phyloP scores from a whole-genome alignment of 1,140 invertebrate species.

The Drosophila funebris region DNA sequence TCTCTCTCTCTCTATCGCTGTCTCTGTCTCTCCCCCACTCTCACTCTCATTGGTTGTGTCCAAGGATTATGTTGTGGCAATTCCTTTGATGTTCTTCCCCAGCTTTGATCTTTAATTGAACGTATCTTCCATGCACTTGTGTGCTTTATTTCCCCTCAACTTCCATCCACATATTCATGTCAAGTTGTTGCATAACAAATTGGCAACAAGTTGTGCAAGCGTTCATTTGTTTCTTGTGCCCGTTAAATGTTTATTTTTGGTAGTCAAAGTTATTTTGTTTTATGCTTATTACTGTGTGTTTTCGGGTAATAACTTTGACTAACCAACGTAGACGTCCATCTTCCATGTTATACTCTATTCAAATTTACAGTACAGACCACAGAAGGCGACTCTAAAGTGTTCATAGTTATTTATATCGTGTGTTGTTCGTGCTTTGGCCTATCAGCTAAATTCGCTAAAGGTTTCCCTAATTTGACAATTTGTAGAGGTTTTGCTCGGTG shows the following conservation, averaged over 20 bases:
- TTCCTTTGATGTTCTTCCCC: background rate
- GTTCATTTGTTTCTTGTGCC: background rate
- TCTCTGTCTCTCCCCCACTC: no score
- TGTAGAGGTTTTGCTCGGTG: background rate
- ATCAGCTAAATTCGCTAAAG: background rate
- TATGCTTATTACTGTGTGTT: background rate
- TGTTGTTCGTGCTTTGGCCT: background rate
- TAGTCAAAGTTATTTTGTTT: slow-evolving; percentile 1
- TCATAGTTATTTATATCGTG: background rate
- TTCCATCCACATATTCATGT: background rate
- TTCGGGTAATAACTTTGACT: slow-evolving; percentile 8
- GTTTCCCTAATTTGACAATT: slow-evolving; percentile 8
- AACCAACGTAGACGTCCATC: background rate
- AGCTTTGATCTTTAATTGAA: background rate
- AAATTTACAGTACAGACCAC: background rate
- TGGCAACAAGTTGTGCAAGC: background rate
- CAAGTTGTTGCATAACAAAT: background rate
- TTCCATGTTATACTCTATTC: background rate
- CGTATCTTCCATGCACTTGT: background rate
- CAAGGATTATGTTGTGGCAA: background rate
- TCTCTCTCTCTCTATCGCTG: no score
- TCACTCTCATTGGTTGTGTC: background rate
- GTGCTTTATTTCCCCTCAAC: background rate
- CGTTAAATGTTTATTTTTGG: slow-evolving; percentile 1
- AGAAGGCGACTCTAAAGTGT: background rate